Percentiles rank a stretch among this genome's conserved stretches.
Evolutionary conservation across 2,797 vertebrate genomes (phyloP).

Genomic region (Chiroxiphia lanceolata): DNA sequence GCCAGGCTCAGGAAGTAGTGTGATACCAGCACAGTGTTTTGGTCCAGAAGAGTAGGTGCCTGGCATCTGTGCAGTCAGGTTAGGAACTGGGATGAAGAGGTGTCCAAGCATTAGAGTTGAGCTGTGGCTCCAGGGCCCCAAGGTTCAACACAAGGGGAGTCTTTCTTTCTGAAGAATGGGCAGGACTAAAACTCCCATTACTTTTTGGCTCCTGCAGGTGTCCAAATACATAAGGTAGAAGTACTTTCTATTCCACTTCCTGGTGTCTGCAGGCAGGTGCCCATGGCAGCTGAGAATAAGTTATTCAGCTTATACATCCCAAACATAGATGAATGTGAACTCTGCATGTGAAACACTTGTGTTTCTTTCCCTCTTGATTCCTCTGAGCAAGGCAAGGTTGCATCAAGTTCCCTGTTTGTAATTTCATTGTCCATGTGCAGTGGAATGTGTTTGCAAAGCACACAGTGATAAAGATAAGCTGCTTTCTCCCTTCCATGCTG

Average conservation of each 20-base stretch:
- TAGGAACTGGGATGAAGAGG: background rate
- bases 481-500: background rate
- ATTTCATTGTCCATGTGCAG: background rate
- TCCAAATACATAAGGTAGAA: background rate
- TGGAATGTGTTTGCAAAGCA: background rate
- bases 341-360: background rate
- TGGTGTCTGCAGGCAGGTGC: background rate
- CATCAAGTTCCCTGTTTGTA: background rate
- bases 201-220: fast-evolving
- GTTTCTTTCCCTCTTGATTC: background rate
- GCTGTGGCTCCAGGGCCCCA: background rate
- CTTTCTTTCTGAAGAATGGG: background rate
- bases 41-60: background rate
- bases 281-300: background rate
- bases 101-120: background rate
- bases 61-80: background rate
- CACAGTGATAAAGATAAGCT: background rate
- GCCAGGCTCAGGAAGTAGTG: background rate
- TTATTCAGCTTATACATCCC: background rate
- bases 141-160: background rate
- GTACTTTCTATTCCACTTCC: background rate
- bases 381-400: background rate
- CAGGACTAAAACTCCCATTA: background rate
- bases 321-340: background rate
- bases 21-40: background rate